phyloP scores from a whole-genome alignment of 2,113 vertebrate genomes.

The Gadus macrocephalus region DNA sequence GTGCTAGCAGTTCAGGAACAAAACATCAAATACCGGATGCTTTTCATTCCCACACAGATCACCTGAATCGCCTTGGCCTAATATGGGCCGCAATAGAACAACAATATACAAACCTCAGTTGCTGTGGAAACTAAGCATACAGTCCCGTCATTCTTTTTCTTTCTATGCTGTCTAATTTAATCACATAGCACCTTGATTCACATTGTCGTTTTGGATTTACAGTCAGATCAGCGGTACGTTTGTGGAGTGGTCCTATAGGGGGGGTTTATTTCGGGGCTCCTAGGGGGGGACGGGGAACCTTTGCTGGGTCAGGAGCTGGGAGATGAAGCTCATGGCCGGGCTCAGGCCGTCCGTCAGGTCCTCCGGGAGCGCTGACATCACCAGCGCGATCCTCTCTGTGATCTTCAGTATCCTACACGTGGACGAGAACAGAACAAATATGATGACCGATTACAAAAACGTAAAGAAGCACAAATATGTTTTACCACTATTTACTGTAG shows the following conservation, averaged over 20 bases:
- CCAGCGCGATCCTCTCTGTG: slow-evolving; percentile 60
- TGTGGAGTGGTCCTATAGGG: background rate
- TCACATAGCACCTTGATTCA: slow-evolving; percentile 47
- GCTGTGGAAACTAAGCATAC: slow-evolving; percentile 20
- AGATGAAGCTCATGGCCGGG: slow-evolving; percentile 62
- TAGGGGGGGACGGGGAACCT: too few species aligned
- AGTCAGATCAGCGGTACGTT: slow-evolving; percentile 16
- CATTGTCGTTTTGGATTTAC: slow-evolving; percentile 18
- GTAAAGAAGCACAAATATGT: background rate
- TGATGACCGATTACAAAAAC: background rate
- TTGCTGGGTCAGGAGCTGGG: slow-evolving; percentile 62
- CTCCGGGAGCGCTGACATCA: slow-evolving; percentile 63
- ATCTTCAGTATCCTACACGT: slow-evolving; percentile 64
- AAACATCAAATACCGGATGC: slow-evolving; percentile 21
- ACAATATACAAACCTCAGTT: slow-evolving; percentile 24
- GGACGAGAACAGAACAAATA: background rate
- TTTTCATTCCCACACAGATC: slow-evolving; percentile 39
- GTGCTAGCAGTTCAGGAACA: slow-evolving; percentile 32
- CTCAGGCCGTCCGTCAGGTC: slow-evolving; percentile 69
- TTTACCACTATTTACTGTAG: background rate
- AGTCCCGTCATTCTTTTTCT: background rate
- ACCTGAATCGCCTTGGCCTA: slow-evolving; percentile 2
- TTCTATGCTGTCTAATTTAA: slow-evolving; percentile 10
- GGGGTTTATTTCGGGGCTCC: too few species aligned
- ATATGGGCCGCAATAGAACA: slow-evolving; percentile 18